Conservation (phyloP, 2,888 invertebrate species). For the Nebria brevicollis region DNA sequence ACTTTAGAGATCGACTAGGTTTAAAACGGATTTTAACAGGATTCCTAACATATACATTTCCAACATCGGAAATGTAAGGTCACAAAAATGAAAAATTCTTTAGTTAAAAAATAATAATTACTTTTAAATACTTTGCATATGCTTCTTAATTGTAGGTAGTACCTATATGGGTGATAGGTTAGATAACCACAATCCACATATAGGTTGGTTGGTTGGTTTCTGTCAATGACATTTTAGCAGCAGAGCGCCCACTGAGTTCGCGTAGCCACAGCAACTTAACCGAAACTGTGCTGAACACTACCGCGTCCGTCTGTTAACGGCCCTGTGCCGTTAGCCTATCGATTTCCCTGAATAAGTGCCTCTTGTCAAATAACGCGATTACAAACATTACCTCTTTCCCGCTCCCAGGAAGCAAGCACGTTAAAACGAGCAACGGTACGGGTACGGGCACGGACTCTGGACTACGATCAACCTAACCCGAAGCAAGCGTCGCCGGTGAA, state of each 20-base stretch:
- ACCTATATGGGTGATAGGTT: background rate
- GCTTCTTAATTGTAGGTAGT: background rate
- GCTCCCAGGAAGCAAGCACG: constrained; percentile 6
- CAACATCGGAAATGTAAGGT: too few species aligned
- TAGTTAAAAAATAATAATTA: background rate
- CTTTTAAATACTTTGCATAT: background rate
- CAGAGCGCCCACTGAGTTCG: background rate
- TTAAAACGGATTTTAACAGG: background rate
- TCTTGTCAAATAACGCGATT: constrained; percentile 39
- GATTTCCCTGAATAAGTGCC: constrained; percentile 37
- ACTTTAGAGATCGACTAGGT: background rate
- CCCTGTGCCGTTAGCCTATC: constrained; percentile 24
- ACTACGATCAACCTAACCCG: background rate
- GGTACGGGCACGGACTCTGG: background rate
- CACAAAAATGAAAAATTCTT: background rate
- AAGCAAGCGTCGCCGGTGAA: background rate
- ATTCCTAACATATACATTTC: background rate
- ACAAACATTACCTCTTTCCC: constrained; percentile 29
- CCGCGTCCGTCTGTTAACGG: constrained; percentile 26
- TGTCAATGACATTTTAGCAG: constrained; percentile 32
- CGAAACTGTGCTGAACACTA: constrained; percentile 21
- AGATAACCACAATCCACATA: background rate
- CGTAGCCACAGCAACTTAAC: constrained; percentile 32
- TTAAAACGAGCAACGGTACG: background rate
- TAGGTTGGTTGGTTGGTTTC: background rate